phyloP scores from a whole-genome alignment of 2,888 invertebrate genomes.

The Rhingia campestris region DNA sequence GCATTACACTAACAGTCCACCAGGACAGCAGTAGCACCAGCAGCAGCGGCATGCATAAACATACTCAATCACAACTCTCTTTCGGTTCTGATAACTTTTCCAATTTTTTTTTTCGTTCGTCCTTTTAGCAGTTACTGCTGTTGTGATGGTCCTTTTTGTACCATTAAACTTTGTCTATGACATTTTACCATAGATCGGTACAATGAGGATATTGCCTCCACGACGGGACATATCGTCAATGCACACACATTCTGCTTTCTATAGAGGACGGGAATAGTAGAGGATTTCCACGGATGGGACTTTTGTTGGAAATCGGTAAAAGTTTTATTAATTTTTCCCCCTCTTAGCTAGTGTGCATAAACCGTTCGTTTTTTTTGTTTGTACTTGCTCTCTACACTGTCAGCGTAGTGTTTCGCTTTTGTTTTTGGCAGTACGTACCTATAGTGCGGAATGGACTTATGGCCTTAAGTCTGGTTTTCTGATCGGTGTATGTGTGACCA shows the following conservation, averaged over 20 bases:
- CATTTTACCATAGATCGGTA: slow-evolving; percentile 72
- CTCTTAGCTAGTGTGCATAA: slow-evolving; percentile 1
- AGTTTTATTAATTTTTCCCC: slow-evolving; percentile 71
- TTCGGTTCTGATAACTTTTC: slow-evolving; percentile 67
- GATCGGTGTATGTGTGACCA: slow-evolving; percentile 27
- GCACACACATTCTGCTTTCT: slow-evolving; percentile 7
- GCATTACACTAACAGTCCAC: slow-evolving; percentile 6
- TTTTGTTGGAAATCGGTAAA: slow-evolving; percentile 58
- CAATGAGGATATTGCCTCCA: slow-evolving; percentile 68
- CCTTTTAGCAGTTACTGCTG: slow-evolving; percentile 5
- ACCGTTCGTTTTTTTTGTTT: background rate
- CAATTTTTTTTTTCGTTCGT: background rate
- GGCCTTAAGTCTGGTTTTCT: slow-evolving; percentile 10
- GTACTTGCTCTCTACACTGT: slow-evolving; percentile 4
- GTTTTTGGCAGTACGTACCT: slow-evolving; percentile 33
- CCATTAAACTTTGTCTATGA: slow-evolving; percentile 73
- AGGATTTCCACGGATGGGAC: slow-evolving; percentile 22
- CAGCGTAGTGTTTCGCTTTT: slow-evolving; percentile 42
- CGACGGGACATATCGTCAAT: slow-evolving; percentile 40
- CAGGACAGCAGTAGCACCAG: background rate
- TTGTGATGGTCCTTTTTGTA: slow-evolving; percentile 53
- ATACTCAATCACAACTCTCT: slow-evolving; percentile 68
- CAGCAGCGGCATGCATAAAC: slow-evolving; percentile 62
- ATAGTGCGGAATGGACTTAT: slow-evolving; percentile 23
- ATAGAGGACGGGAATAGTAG: background rate